Base-by-base conservation (phyloP, 2,113 vertebrate species). In the Acanthochromis polyacanthus region DNA sequence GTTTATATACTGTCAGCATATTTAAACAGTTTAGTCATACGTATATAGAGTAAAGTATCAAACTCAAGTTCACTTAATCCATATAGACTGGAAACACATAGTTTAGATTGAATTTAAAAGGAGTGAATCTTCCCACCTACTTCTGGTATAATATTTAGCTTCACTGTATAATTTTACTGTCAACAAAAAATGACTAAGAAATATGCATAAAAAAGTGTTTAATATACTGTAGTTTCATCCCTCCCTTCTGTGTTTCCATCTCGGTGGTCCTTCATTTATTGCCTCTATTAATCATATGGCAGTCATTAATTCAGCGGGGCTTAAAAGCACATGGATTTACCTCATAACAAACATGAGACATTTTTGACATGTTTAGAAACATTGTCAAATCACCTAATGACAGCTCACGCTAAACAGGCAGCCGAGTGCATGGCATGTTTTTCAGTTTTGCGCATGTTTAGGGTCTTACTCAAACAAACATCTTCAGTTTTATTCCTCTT, bases 391-490 rank as follows among this genome's bases (percentile, higher is more conserved):
- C 79, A 81, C 55, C 45, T 82, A 84, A 89, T 78, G 92, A 88
- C 88, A 92, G 84, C 71, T 72, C 23, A 2, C 23, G 8, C 77
- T 80, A 91, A 91, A 92, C 92, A 88, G 25, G 62, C 81, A 85
- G 55, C 73, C 40, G 60, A 46, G 65, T 56, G 8, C 58, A 56
- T 62, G 80, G 70, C 75, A 51, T 79, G 81, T 81, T 66, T 36
- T 81, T 57, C 72, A 71, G 36, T 46, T 81, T 46, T 70, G 67
- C 55, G 60, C 81, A 36, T 89, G 66, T 90, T 85, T 80, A 58
- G 51, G 32, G 64, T 69, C 90, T 81, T 68, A 81, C 46, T 87
- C 82, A 84, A 86, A 90, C 90, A 92, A 91, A 92, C 85, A 89
- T 81, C 75, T 83, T 85, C 78, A 82, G 51, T 87, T 83, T 79